Evolutionary conservation across 2,113 vertebrate species (phyloP).

Genomic region (Zosterops pallidus): DNA sequence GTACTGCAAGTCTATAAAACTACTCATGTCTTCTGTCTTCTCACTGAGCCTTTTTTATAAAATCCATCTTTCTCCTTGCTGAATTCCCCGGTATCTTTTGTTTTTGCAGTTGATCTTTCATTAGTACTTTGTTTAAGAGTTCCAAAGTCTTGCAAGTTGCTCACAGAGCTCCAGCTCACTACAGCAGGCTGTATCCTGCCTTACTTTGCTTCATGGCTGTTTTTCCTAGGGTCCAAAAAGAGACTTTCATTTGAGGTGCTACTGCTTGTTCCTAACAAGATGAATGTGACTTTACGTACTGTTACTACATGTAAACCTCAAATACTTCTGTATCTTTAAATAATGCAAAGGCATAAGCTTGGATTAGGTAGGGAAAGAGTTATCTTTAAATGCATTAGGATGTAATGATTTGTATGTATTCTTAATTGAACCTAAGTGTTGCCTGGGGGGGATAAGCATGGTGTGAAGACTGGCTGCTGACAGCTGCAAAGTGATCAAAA

Average conservation of each 20-base stretch:
- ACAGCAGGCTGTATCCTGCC: neutral
- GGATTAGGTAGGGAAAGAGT: neutral
- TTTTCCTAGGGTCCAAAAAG: neutral
- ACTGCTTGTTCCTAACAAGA: neutral
- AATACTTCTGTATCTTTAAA: neutral
- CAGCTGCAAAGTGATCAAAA: neutral
- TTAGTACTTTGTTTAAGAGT: neutral
- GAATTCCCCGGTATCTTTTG: neutral
- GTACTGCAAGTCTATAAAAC: neutral
- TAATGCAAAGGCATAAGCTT: neutral
- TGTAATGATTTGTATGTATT: neutral
- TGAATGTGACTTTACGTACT: neutral
- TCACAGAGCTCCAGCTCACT: neutral
- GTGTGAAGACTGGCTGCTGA: neutral
- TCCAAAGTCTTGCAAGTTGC: neutral
- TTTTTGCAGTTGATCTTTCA: neutral
- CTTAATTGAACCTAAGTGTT: fast-evolving
- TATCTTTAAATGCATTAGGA: neutral
- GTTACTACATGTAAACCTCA: neutral
- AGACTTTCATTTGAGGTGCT: neutral
- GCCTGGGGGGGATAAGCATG: fast-evolving
- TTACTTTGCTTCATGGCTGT: neutral
- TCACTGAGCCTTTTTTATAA: neutral
- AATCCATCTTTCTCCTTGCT: neutral
- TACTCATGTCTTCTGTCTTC: neutral